phyloP scores from a whole-genome alignment of 1,140 invertebrate genomes.

The Drosophila trapezifrons region DNA sequence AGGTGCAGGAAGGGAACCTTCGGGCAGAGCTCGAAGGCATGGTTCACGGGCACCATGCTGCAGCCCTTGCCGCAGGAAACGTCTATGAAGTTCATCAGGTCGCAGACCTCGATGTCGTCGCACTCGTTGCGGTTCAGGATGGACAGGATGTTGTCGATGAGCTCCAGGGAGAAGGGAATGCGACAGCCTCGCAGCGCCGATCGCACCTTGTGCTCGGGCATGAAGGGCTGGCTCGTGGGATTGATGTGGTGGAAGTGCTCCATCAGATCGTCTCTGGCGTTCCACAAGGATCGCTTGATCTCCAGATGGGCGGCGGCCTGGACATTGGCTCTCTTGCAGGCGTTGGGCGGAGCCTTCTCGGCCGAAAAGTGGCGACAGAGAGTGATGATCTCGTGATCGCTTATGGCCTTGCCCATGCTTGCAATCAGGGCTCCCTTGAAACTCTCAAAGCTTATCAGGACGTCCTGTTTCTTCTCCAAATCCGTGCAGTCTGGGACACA shows the following conservation, averaged over 20 bases:
- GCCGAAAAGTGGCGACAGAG: conserved; percentile 87
- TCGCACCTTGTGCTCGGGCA: conserved; percentile 86
- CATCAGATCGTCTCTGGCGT: conserved; percentile 87
- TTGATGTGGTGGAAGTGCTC: conserved; percentile 89
- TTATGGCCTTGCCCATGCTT: conserved; percentile 87
- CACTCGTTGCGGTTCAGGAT: conserved; percentile 87
- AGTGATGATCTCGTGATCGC: conserved; percentile 91
- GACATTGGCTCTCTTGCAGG: conserved; percentile 75
- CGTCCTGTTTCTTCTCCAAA: conserved; percentile 43
- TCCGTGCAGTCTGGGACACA: conserved; percentile 59
- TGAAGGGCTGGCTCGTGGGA: conserved; percentile 85
- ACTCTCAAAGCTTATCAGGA: conserved; percentile 84
- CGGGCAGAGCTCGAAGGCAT: conserved; percentile 77
- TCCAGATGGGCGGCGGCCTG: conserved; percentile 88
- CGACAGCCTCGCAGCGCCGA: conserved; percentile 87
- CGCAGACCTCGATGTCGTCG: conserved; percentile 85
- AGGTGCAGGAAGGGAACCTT: too few species aligned
- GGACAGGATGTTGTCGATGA: conserved; percentile 88
- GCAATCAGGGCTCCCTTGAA: conserved; percentile 86
- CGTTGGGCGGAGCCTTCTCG: conserved; percentile 84
- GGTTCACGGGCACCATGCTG: conserved; percentile 72
- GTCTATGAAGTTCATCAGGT: conserved; percentile 79
- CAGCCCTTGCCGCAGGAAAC: conserved; percentile 62
- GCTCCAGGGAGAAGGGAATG: conserved; percentile 87
- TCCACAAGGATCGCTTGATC: conserved; percentile 88